phyloP scores from a whole-genome alignment of 2,797 vertebrate species.

The Acanthornis magna region DNA sequence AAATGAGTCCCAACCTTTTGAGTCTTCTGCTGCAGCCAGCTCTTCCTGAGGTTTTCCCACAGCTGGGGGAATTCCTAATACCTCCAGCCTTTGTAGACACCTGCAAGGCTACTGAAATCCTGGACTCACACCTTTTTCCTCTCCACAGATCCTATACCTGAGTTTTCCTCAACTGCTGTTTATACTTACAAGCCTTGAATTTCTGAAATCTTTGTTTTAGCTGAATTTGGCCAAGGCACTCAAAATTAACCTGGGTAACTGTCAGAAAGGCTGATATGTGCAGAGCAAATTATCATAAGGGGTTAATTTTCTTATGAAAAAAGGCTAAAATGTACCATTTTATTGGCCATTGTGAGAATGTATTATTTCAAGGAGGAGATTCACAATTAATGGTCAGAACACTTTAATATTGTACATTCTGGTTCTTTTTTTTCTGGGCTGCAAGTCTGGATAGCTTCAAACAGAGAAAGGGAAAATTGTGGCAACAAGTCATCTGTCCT shows the following conservation, averaged over 20 bases:
- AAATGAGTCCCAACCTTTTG: accelerated
- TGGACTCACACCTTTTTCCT: not conserved
- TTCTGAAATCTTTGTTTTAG: not conserved
- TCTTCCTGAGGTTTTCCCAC: not conserved
- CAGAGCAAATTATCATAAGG: accelerated
- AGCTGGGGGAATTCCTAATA: not conserved
- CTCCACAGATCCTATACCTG: not conserved
- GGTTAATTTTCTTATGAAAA: not conserved
- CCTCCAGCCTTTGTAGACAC: not conserved
- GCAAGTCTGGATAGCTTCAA: not conserved
- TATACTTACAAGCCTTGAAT: not conserved
- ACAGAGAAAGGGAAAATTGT: not conserved
- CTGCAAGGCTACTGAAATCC: not conserved
- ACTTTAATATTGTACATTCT: not conserved
- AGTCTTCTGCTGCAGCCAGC: not conserved
- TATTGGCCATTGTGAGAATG: not conserved
- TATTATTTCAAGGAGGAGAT: not conserved
- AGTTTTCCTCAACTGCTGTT: not conserved
- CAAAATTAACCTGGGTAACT: not conserved
- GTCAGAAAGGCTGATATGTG: not conserved
- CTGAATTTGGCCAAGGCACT: not conserved
- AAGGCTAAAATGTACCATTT: not conserved
- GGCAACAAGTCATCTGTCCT: not conserved
- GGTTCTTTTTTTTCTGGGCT: not conserved
- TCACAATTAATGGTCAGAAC: not conserved